These are phyloP conservation scores for Spialia ferax DNA, from an alignment of 2,888 invertebrate species.

Conservation along the genomic window DNA sequence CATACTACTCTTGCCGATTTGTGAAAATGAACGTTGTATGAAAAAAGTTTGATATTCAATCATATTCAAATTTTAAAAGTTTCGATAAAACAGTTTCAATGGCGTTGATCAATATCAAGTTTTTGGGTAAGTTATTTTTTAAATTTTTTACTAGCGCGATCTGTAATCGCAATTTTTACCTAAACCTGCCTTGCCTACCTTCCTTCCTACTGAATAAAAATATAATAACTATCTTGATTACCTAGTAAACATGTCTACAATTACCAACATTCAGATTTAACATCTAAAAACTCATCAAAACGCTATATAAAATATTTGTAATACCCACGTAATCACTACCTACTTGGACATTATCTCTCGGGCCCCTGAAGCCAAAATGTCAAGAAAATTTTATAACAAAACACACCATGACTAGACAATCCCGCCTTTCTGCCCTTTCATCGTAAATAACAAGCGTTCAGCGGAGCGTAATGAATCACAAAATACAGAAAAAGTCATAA, in stretches of 20 bases:
- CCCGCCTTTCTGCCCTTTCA: conserved; percentile 4
- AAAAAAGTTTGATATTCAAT: conserved; percentile 36
- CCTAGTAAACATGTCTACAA: too few species aligned
- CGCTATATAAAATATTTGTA: too few species aligned
- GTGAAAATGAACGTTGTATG: conserved; percentile 44
- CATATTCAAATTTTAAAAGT: conserved; percentile 21
- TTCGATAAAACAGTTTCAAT: conserved; percentile 53
- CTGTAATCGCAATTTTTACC: too few species aligned
- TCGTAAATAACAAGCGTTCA: conserved; percentile 27
- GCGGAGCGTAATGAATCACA: conserved; percentile 26
- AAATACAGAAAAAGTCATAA: conserved; percentile 16
- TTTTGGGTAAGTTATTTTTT: conserved; percentile 66
- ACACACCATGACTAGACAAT: conserved; percentile 4
- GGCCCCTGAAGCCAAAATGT: conserved; percentile 5
- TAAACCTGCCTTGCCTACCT: too few species aligned
- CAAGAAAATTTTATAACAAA: conserved; percentile 23
- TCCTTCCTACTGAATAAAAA: too few species aligned
- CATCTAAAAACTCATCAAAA: too few species aligned
- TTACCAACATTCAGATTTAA: too few species aligned
- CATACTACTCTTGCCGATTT: conserved; percentile 8
- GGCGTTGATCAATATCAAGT: conserved; percentile 73
- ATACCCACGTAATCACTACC: background rate
- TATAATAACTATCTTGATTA: too few species aligned
- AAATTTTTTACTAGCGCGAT: background rate
- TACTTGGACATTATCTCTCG: conserved; percentile 1